Base-by-base conservation (phyloP, 2,888 invertebrate species). In the Syritta pipiens region DNA sequence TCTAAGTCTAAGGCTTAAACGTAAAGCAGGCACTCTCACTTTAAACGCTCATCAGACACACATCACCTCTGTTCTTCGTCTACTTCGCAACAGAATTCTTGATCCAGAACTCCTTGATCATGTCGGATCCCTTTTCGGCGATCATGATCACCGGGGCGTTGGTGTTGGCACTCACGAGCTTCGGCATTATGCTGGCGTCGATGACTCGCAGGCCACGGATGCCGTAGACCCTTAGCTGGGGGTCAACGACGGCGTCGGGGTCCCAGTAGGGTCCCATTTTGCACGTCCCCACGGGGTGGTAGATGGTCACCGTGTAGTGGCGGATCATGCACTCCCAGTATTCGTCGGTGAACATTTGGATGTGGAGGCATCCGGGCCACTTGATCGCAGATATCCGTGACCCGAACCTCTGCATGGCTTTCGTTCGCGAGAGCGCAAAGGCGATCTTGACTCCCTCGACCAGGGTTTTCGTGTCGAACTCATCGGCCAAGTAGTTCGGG, bases 221-320 rank as follows among this genome's bases (percentile, higher is more conserved):
- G 0, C 96, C 96, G 83, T 96, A 95, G 0, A 96, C 95, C 60
- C 93, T 89, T 4, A 96, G 87, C 84, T 95, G 92, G 1, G 94
- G 92, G 86, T 96, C 95, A 0, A 96, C 96, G 0, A 96, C 96
- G 0, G 96, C 96, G 4, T 93, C 93, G 9, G 92, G 91, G 84
- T 96, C 96, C 94, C 94, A 95, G 83, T 93, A 93, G 0, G 96
- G 96, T 0, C 96, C 96, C 96, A 96, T 96, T 86, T 96, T 96
- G 42, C 94, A 94, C 0, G 96, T 96, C 0, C 96, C 96, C 0
- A 94, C 93, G 0, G 96, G 96, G 89, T 96, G 96, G 84, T 96
- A 96, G 53, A 96, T 94, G 0, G 96, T 96, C 4, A 93, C 93
- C 0, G 95, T 94, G 82, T 95, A 96, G 35, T 94, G 92, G 6